phyloP scores from a whole-genome alignment of 2,797 vertebrate genomes.

The Falco rusticolus region DNA sequence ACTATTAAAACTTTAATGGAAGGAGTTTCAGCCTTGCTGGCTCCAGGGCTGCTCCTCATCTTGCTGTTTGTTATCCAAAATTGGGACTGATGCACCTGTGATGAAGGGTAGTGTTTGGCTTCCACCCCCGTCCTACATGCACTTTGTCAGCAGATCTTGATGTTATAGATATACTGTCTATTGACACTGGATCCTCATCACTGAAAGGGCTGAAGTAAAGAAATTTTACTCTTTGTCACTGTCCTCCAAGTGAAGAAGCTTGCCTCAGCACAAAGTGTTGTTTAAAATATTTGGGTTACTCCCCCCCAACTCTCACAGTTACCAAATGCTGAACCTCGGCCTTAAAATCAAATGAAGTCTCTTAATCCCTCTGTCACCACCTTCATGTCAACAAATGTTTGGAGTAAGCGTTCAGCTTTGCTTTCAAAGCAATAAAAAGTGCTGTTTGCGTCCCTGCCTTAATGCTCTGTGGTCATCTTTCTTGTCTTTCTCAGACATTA shows the following conservation, averaged over 20 bases:
- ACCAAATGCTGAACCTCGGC: not conserved
- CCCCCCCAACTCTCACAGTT: not conserved
- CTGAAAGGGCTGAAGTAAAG: not conserved
- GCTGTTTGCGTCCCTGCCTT: not conserved
- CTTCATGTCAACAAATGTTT: not conserved
- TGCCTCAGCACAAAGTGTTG: not conserved
- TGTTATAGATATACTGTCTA: not conserved
- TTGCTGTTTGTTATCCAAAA: not conserved
- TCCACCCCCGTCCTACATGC: not conserved
- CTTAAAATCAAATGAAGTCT: not conserved
- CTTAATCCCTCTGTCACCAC: not conserved
- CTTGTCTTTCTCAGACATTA: constrained; percentile 74
- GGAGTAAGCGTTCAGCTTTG: not conserved
- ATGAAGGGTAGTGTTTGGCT: not conserved
- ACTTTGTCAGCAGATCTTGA: not conserved
- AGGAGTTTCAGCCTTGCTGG: not conserved
- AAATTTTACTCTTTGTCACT: not conserved
- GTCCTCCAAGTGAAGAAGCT: not conserved
- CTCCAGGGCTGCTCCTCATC: not conserved
- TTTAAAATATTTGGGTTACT: not conserved
- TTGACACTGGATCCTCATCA: not conserved
- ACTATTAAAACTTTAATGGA: not conserved
- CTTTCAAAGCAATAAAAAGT: not conserved
- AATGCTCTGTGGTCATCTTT: fast-evolving
- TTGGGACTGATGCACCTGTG: not conserved